phyloP scores from a whole-genome alignment of 2,113 vertebrate genomes.

The Verasper variegatus region DNA sequence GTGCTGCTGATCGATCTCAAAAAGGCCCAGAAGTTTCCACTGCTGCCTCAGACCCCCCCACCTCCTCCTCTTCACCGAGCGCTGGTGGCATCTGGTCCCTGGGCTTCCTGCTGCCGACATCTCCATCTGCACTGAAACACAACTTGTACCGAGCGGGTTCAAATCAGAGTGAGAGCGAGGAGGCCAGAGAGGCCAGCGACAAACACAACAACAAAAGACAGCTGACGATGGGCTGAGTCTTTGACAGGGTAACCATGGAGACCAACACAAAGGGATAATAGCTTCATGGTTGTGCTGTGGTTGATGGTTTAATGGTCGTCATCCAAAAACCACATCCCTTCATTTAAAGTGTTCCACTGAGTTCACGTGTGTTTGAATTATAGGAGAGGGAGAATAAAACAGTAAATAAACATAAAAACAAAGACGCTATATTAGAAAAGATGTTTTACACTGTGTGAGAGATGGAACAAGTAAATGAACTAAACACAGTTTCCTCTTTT shows the following conservation, averaged over 20 bases:
- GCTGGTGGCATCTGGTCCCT: not conserved
- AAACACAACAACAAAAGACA: slow-evolving; percentile 43
- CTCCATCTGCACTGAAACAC: slow-evolving; percentile 58
- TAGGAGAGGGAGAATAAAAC: too few relatives aligned
- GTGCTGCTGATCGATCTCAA: slow-evolving; percentile 87
- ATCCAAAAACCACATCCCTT: not conserved
- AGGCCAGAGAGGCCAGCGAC: slow-evolving; percentile 40
- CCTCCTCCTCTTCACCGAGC: slow-evolving; percentile 56
- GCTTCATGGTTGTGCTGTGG: slow-evolving; percentile 9
- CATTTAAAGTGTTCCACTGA: too few relatives aligned
- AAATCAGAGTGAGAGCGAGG: slow-evolving; percentile 34
- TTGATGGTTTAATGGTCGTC: slow-evolving; percentile 12
- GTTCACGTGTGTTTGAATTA: too few relatives aligned
- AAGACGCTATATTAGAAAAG: too few relatives aligned
- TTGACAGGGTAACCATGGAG: slow-evolving; percentile 56
- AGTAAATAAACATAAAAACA: too few relatives aligned
- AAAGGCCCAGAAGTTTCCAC: slow-evolving; percentile 88
- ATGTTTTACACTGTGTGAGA: too few relatives aligned
- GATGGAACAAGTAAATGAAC: too few relatives aligned
- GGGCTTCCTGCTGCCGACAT: slow-evolving; percentile 11
- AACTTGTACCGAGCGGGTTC: not conserved
- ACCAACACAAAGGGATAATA: slow-evolving; percentile 58
- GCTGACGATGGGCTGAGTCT: slow-evolving; percentile 42
- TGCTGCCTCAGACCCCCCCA: slow-evolving; percentile 84
- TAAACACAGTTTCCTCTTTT: too few relatives aligned